These are phyloP conservation scores for Drosophila tristis DNA, from an alignment of 1,140 invertebrate species.

Conservation along the genomic window DNA sequence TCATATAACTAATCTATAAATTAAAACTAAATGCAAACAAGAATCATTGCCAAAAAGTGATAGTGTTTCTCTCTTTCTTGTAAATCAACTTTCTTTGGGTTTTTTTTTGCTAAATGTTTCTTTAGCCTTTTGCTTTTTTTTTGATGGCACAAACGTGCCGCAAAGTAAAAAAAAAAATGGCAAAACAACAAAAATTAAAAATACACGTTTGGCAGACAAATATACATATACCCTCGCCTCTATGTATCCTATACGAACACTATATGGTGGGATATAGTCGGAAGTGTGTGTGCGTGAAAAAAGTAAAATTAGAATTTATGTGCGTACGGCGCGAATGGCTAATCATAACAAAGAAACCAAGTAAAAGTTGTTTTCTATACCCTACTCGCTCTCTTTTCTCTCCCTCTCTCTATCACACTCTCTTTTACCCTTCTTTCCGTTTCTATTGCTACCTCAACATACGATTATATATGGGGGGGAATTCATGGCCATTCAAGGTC, in stretches of 20 bases:
- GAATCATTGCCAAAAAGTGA: constrained; percentile 51
- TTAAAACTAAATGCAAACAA: background rate
- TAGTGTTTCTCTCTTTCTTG: constrained; percentile 41
- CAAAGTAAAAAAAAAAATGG: constrained; percentile 12
- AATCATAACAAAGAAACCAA: constrained; percentile 75
- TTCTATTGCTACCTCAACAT: constrained; percentile 47
- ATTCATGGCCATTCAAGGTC: constrained; percentile 33
- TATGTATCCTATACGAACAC: constrained; percentile 7
- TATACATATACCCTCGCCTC: constrained; percentile 20
- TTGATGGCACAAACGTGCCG: constrained; percentile 4
- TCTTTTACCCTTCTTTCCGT: constrained; percentile 9
- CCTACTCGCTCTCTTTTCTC: constrained; percentile 16
- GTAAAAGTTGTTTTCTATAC: constrained; percentile 55
- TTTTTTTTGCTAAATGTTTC: constrained; percentile 15
- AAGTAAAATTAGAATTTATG: constrained; percentile 81
- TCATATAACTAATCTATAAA: constrained; percentile 3
- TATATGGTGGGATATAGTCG: background rate
- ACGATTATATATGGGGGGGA: constrained; percentile 14
- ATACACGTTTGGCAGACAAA: constrained; percentile 48
- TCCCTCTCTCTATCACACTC: constrained; percentile 15
- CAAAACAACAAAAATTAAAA: constrained; percentile 50
- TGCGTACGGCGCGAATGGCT: constrained; percentile 76
- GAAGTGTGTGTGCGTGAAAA: constrained; percentile 56
- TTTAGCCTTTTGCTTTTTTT: constrained; percentile 21
- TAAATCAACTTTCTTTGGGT: constrained; percentile 48